Evolutionary conservation across 37 sponge, comb jelly and placozoan genomes (phyloP).

Genomic region (Diacarnus erythraeanus): DNA sequence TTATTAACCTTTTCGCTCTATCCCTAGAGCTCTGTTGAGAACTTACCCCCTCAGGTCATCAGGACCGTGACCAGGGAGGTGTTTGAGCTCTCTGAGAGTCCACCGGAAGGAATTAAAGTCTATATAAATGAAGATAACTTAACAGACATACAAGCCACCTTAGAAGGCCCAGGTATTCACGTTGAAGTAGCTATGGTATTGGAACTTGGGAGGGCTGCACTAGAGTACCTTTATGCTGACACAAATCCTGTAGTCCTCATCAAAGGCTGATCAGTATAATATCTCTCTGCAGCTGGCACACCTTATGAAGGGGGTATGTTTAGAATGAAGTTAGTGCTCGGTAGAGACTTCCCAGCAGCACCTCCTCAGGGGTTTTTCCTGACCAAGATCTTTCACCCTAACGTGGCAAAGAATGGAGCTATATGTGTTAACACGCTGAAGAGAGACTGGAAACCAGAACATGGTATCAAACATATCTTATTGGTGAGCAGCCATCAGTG

Average conservation of each 20-base stretch:
- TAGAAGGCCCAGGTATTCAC: constrained; percentile 95
- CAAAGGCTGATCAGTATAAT: too few relatives aligned
- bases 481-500: constrained; percentile 78
- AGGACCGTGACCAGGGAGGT: constrained; percentile 75
- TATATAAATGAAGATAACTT: constrained; percentile 83
- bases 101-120: constrained; percentile 91
- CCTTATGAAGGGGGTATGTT: constrained; percentile 93
- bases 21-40: constrained; percentile 60
- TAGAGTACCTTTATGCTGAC: background rate
- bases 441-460: constrained; percentile 95
- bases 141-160: constrained; percentile 86
- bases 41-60: constrained; percentile 75
- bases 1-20: background rate
- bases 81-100: constrained; percentile 44
- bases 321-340: constrained; percentile 86
- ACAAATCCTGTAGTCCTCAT: too few relatives aligned
- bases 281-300: constrained; percentile 70
- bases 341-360: constrained; percentile 89
- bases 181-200: background rate
- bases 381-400: constrained; percentile 98
- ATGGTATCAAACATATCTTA: constrained; percentile 91
- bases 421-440: constrained; percentile 99
- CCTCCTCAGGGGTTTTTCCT: constrained; percentile 97
- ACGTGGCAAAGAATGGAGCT: constrained; percentile 96
- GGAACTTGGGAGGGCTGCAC: too few relatives aligned